These are phyloP conservation scores for Lipophrys pholis DNA, from an alignment of 2,113 vertebrate species.

Conservation along the genomic window DNA sequence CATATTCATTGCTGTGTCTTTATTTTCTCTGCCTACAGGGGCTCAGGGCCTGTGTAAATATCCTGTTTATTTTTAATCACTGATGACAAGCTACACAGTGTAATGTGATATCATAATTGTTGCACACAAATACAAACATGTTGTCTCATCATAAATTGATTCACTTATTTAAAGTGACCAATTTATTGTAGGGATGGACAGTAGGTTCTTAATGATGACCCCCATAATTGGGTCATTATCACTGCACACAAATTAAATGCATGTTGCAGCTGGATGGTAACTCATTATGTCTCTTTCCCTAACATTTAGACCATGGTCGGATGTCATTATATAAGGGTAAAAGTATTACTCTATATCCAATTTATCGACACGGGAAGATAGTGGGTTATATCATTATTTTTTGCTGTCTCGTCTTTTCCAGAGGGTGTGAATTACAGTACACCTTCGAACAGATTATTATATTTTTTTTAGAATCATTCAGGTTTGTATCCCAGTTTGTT, in stretches of 20 bases:
- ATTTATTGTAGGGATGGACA: conserved; percentile 46
- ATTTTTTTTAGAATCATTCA: conserved; percentile 54
- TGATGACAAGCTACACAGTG: conserved; percentile 21
- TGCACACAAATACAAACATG: conserved; percentile 45
- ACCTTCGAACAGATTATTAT: conserved; percentile 54
- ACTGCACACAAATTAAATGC: conserved; percentile 66
- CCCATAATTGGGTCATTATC: conserved; percentile 63
- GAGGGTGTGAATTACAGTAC: conserved; percentile 64
- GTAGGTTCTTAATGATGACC: conserved; percentile 59
- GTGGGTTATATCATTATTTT: conserved; percentile 40
- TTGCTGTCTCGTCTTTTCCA: conserved; percentile 52
- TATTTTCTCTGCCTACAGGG: conserved; percentile 36
- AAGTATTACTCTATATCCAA: conserved; percentile 26
- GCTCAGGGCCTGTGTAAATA: conserved; percentile 50
- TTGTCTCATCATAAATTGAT: conserved; percentile 55
- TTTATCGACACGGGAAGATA: conserved; percentile 36
- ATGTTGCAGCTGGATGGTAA: conserved; percentile 44
- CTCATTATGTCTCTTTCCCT: conserved; percentile 58
- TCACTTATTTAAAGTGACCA: conserved; percentile 48
- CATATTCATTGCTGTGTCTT: conserved; percentile 23
- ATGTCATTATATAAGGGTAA: conserved; percentile 14
- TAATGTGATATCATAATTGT: conserved; percentile 63
- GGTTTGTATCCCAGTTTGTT: conserved; percentile 57
- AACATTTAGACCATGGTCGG: conserved; percentile 28
- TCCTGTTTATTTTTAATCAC: conserved; percentile 67